Conservation (phyloP, 2,797 vertebrate genomes). For the Buceros bicornis region DNA sequence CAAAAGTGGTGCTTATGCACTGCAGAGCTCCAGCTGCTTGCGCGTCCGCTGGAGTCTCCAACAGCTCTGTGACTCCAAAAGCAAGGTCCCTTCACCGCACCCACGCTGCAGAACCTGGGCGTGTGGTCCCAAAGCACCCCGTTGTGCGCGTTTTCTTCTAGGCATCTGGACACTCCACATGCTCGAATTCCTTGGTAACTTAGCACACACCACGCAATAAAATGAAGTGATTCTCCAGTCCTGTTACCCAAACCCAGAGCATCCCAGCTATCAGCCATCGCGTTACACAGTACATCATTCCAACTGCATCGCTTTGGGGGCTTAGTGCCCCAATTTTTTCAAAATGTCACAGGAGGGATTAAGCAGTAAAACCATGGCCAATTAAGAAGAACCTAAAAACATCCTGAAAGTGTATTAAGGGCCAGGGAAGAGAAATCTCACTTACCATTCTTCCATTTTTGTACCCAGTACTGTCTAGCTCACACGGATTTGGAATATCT, state of each 20-base stretch:
- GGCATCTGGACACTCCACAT: not conserved
- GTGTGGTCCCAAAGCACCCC: not conserved
- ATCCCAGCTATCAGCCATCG: not conserved
- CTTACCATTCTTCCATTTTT: not conserved
- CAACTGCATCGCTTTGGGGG: not conserved
- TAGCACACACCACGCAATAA: not conserved
- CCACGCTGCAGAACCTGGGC: not conserved
- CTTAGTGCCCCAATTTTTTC: not conserved
- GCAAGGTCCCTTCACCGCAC: not conserved
- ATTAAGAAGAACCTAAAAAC: not conserved
- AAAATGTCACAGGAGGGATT: not conserved
- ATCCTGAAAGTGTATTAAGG: not conserved
- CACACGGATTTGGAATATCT: not conserved
- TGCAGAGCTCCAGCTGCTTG: not conserved
- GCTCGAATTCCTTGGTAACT: not conserved
- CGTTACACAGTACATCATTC: not conserved
- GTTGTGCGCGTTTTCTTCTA: not conserved
- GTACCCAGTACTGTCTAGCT: not conserved
- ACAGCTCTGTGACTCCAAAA: not conserved
- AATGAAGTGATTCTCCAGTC: slow-evolving; percentile 4
- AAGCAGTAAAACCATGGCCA: not conserved
- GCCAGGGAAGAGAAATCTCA: not conserved
- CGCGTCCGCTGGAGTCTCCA: not conserved
- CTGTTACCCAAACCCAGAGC: not conserved
- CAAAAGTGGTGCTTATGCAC: not conserved